Conservation (phyloP, 1,140 invertebrate species). For the Bombus polaris region DNA sequence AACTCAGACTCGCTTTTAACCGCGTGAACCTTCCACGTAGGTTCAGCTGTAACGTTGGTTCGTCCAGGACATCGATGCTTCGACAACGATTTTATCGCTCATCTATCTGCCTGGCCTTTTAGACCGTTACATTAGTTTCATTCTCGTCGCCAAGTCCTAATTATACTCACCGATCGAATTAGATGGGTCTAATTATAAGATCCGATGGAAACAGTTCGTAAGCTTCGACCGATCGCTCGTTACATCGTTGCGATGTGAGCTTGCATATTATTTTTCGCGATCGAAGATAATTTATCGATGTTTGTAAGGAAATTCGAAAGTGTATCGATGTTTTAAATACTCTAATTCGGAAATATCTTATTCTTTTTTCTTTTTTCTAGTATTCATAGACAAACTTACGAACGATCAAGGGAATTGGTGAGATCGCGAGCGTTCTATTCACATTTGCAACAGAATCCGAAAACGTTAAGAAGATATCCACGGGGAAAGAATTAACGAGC, state of each 20-base stretch:
- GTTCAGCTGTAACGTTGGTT: not conserved
- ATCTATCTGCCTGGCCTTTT: constrained; percentile 25
- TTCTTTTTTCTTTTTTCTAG: no score
- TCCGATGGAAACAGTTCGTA: constrained; percentile 16
- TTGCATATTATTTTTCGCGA: not conserved
- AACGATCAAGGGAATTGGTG: no score
- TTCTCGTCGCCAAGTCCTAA: constrained; percentile 50
- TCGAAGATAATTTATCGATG: not conserved
- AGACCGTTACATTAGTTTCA: constrained; percentile 35
- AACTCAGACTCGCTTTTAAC: not conserved
- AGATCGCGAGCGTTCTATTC: no score
- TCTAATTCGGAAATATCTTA: no score
- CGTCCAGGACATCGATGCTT: not conserved
- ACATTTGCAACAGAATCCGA: no score
- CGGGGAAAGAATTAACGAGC: no score
- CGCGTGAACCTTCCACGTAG: not conserved
- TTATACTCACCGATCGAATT: constrained; percentile 45
- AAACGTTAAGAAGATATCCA: no score
- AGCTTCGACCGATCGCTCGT: no score
- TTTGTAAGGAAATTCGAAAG: not conserved
- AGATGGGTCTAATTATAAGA: constrained; percentile 49
- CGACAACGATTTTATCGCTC: constrained; percentile 22
- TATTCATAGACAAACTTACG: no score
- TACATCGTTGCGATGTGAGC: not conserved
- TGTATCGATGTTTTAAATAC: no score